Base-by-base conservation (phyloP, 2,888 invertebrate genomes). In the Brassicogethes aeneus region DNA sequence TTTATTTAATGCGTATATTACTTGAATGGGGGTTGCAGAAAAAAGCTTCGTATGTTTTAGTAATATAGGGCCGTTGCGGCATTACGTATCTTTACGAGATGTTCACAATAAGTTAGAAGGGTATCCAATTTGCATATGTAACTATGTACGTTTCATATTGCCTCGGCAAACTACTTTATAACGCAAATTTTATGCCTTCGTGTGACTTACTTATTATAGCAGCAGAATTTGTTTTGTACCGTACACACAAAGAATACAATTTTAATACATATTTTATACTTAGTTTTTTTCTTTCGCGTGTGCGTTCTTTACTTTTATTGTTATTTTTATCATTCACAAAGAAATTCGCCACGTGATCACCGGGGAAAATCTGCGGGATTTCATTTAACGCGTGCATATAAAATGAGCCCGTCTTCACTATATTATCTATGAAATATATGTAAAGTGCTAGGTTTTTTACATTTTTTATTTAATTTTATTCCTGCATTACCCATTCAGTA, bases 121-220 rank as follows among this genome's bases (percentile, higher is more conserved):
- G 23, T 23, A 61, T 61, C 62, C 67, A 66, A 67, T 67, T 66
- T 67, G 66, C 67, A 67, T 67, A 67, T 62, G 64, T 67, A 67
- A 67, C 65, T 61, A 64, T 58, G 61, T 53, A 49, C 46, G 47
- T 54, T 52, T 55, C 44, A 44, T 45, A 47, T 45, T 48, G 47
- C 45, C 43, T 31, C 47, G 39, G 41, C 43, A 37, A 44, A 42
- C 47, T 47, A 44, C 43, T 45, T 48, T 50, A 46, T 40, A 42
- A 40, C 42, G 39, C 31, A 40, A 34, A 40, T 47, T 51, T 49
- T 49, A 47, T 46, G 51, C 34, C 43, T 46, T 40, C 35, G 39
- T 44, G 45, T 43, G 51, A 50, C 48, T 51, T 48, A 51, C 50
- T 47, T 49, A 48, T 48, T 45, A 45, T 38, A 36, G 29, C 34